Evolutionary conservation across 2,113 vertebrate species (phyloP).

Genomic region (Noturus placidus): DNA sequence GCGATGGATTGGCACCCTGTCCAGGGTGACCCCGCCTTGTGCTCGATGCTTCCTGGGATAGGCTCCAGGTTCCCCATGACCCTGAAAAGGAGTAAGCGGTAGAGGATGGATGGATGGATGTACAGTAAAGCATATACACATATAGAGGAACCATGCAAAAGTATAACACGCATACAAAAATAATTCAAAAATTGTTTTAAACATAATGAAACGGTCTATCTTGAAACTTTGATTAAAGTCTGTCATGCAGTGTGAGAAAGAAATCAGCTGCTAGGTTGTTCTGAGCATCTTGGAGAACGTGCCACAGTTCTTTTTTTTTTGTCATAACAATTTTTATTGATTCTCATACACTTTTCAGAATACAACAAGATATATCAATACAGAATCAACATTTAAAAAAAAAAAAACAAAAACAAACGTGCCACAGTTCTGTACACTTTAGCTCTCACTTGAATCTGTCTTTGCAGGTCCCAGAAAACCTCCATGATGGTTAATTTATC

Average conservation of each 20-base stretch:
- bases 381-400: too few relatives aligned
- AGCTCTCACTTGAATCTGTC: neutral
- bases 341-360: too few relatives aligned
- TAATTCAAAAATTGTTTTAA: neutral
- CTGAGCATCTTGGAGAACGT: neutral
- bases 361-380: too few relatives aligned
- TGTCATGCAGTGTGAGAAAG: neutral
- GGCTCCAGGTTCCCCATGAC: too few relatives aligned
- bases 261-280: neutral
- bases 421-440: neutral
- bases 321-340: too few relatives aligned
- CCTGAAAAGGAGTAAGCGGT: too few relatives aligned
- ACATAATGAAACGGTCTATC: neutral
- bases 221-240: neutral
- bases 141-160: neutral
- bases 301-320: too few relatives aligned
- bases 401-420: too few relatives aligned
- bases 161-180: neutral
- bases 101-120: too few relatives aligned
- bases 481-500: neutral
- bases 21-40: too few relatives aligned
- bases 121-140: neutral
- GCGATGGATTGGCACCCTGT: too few relatives aligned
- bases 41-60: too few relatives aligned
- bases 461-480: neutral